Evolutionary conservation across 2,113 vertebrate species (phyloP).

Genomic region (Aphyosemion australe): DNA sequence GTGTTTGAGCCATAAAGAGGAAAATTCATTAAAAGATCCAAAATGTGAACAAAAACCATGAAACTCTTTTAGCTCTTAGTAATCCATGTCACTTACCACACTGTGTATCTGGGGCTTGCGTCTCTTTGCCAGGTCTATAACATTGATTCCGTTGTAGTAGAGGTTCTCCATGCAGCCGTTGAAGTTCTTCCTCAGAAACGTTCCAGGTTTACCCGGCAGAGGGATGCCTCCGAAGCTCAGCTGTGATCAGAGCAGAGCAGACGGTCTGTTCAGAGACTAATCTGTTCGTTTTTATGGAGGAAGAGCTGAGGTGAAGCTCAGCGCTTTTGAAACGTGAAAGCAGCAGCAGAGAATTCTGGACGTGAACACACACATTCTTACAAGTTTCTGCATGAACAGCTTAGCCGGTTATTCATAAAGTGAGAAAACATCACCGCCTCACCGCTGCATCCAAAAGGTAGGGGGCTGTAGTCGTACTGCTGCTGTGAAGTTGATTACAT

Average conservation of each 20-base stretch:
- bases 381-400: not conserved
- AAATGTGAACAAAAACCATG: too few species aligned
- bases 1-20: too few species aligned
- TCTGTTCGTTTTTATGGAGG: not conserved
- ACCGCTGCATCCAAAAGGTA: not conserved
- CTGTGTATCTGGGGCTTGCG: conserved; percentile 97
- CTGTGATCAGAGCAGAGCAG: conserved; percentile 73
- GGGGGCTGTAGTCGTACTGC: not conserved
- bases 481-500: conserved; percentile 7
- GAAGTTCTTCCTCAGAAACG: conserved; percentile 96
- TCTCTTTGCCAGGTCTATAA: conserved; percentile 96
- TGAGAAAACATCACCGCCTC: conserved; percentile 26
- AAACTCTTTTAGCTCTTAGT: too few species aligned
- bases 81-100: conserved; percentile 84
- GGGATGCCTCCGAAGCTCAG: conserved; percentile 98
- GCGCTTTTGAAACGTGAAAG: not conserved
- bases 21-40: too few species aligned
- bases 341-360: not conserved
- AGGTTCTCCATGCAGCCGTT: conserved; percentile 97
- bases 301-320: not conserved
- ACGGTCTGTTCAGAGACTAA: not conserved
- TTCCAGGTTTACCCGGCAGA: conserved; percentile 96
- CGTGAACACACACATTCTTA: not conserved
- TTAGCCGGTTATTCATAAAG: conserved; percentile 22
- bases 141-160: conserved; percentile 95